Evolutionary conservation across 2,888 invertebrate genomes (phyloP).

Genomic region (Epistrophe grossulariae): DNA sequence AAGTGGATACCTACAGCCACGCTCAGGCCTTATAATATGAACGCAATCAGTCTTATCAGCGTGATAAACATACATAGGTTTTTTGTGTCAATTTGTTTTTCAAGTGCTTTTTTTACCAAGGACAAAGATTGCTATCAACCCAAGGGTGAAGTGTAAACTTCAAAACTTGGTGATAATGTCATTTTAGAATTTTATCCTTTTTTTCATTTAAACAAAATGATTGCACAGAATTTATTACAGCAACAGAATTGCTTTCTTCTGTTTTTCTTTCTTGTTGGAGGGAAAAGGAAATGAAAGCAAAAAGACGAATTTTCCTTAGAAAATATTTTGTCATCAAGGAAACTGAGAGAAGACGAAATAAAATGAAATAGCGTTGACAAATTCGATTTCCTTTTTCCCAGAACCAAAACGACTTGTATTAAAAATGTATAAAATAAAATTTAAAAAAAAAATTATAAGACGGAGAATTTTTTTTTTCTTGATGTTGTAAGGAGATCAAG

Average conservation of each 20-base stretch:
- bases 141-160: neutral
- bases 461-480: neutral
- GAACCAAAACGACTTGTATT: neutral
- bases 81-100: conserved; percentile 42
- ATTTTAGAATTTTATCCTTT: conserved; percentile 16
- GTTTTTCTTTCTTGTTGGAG: neutral
- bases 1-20: neutral
- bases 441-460: neutral
- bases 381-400: conserved; percentile 62
- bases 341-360: conserved; percentile 12
- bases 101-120: neutral
- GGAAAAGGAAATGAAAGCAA: conserved; percentile 57
- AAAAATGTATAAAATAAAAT: conserved; percentile 6
- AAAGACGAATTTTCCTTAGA: conserved; percentile 9
- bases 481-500: neutral
- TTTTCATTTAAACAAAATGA: conserved; percentile 7
- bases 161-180: neutral
- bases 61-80: neutral
- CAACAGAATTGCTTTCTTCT: conserved; percentile 8
- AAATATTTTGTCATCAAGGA: conserved; percentile 29
- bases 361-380: conserved; percentile 60
- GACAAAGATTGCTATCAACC: neutral
- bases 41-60: conserved; percentile 39
- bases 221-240: conserved; percentile 27
- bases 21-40: neutral